A percentile compares a stretch with the other conserved stretches of the same genome.
Evolutionary conservation across 2,888 invertebrate genomes (phyloP).

Genomic region (Lymantria monacha): DNA sequence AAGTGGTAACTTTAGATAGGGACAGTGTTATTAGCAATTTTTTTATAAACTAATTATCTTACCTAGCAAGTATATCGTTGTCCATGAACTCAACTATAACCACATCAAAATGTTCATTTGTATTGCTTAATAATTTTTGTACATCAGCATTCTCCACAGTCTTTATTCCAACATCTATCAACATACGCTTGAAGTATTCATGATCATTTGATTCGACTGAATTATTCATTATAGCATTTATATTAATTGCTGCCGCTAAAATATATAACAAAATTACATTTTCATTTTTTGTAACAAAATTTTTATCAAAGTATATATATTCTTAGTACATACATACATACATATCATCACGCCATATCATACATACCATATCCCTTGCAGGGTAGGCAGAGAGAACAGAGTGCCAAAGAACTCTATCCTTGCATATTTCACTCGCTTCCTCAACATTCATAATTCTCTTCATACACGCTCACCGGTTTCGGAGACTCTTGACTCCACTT

Average conservation of each 20-base stretch:
- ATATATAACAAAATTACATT: not conserved
- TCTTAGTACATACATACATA: no score
- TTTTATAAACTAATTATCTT: conserved; percentile 1
- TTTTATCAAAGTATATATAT: not conserved
- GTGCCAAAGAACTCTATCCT: no score
- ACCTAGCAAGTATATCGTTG: conserved; percentile 33
- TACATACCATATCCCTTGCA: no score
- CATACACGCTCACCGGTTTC: no score
- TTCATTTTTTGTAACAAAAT: conserved; percentile 6
- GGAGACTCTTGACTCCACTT: no score
- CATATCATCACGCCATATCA: no score
- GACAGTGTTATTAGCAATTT: no score
- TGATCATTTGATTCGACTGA: not conserved
- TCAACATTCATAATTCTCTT: no score
- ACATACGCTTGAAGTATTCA: not conserved
- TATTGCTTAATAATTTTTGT: conserved; percentile 34
- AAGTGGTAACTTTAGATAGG: no score
- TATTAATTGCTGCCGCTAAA: conserved; percentile 16
- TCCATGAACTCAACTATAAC: conserved; percentile 42
- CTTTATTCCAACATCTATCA: conserved; percentile 8
- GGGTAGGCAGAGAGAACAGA: no score
- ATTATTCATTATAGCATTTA: conserved; percentile 18
- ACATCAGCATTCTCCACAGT: conserved; percentile 35
- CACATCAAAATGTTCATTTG: conserved; percentile 37
- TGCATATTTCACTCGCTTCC: no score